These are phyloP conservation scores for Drosophila rellima DNA, from an alignment of 2,888 invertebrate species.

Conservation along the genomic window DNA sequence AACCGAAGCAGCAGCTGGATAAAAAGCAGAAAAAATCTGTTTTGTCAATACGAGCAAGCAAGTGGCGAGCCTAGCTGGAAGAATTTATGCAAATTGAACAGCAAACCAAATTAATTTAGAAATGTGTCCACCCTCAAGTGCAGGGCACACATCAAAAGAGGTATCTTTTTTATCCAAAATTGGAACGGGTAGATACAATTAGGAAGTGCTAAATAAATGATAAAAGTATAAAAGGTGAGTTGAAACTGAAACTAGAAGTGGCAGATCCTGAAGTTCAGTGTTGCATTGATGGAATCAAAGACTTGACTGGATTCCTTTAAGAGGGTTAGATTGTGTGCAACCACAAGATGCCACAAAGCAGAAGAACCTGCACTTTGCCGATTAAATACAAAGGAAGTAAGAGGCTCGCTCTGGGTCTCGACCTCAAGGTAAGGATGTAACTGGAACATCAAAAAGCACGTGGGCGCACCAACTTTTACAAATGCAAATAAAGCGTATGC, in stretches of 20 bases:
- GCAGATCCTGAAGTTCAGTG: background rate
- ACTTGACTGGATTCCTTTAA: background rate
- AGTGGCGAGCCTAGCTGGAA: constrained; percentile 38
- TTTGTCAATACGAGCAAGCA: constrained; percentile 50
- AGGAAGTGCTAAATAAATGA: constrained; percentile 61
- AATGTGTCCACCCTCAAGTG: constrained; percentile 78
- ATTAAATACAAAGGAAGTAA: constrained; percentile 69
- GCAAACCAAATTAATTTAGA: constrained; percentile 68
- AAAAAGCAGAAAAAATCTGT: constrained; percentile 46
- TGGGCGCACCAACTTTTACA: constrained; percentile 27
- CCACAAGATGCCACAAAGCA: constrained; percentile 45
- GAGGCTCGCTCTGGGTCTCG: constrained; percentile 12
- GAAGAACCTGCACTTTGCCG: constrained; percentile 67
- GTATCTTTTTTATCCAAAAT: background rate
- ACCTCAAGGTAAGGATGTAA: constrained; percentile 37
- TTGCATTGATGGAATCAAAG: constrained; percentile 4
- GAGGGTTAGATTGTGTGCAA: constrained; percentile 3
- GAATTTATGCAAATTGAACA: constrained; percentile 71
- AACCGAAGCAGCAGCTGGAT: constrained; percentile 1
- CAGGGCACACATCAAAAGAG: constrained; percentile 60
- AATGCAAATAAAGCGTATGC: constrained; percentile 71
- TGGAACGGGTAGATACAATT: constrained; percentile 40
- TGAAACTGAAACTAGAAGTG: background rate
- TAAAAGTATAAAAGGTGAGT: constrained; percentile 10
- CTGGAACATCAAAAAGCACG: constrained; percentile 62